A percentile compares a stretch with the other conserved stretches of the same genome.
Evolutionary conservation across 2,797 vertebrate genomes (phyloP).

Genomic region (Steatocranus sp.): DNA sequence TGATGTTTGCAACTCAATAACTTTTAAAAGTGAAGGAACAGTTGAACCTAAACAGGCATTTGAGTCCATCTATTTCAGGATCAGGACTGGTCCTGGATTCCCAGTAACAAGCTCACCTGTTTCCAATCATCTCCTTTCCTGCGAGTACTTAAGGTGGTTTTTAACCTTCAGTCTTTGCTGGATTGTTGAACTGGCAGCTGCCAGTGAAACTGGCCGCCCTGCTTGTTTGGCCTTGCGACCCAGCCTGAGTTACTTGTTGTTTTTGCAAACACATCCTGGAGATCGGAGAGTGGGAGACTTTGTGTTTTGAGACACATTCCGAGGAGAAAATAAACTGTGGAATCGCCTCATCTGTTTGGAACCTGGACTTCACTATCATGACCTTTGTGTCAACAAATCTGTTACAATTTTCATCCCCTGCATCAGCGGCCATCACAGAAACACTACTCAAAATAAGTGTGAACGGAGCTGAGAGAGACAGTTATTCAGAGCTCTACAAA

Average conservation of each 20-base stretch:
- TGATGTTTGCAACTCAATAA: neutral
- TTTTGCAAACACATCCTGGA: neutral
- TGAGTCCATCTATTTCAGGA: fast-evolving
- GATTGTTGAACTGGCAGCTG: neutral
- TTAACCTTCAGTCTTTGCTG: neutral
- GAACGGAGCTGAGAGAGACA: neutral
- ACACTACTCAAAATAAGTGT: neutral
- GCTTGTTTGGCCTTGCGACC: neutral
- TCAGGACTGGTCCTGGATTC: neutral
- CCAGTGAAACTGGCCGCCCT: neutral
- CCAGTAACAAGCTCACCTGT: neutral
- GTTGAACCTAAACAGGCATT: neutral
- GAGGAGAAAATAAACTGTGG: neutral
- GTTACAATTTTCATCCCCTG: neutral
- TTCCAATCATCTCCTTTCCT: neutral
- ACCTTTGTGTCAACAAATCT: neutral
- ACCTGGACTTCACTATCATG: neutral
- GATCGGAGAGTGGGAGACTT: neutral
- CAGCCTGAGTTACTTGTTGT: neutral
- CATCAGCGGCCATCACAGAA: neutral
- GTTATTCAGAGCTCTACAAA: neutral
- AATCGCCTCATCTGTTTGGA: neutral
- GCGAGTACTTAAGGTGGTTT: neutral
- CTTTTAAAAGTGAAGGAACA: neutral
- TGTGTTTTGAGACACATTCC: neutral